Conservation (phyloP, 2,888 invertebrate genomes). For the Eudemis profundana region DNA sequence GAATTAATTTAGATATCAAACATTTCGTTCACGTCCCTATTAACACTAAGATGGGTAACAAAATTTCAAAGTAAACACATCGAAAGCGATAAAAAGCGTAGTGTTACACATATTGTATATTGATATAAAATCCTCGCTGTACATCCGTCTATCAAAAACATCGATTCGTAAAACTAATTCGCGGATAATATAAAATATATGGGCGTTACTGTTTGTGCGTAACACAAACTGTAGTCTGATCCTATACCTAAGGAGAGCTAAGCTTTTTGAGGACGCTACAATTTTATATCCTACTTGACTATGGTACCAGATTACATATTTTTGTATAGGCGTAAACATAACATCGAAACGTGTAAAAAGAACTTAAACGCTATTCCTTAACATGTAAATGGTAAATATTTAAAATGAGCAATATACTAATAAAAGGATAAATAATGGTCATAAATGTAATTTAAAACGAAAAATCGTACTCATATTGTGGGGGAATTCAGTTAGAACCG, state of each 20-base stretch:
- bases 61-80: constrained; percentile 66
- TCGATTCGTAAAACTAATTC: constrained; percentile 46
- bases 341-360: constrained; percentile 65
- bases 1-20: constrained; percentile 57
- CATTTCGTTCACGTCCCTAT: constrained; percentile 36
- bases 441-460: constrained; percentile 64
- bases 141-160: constrained; percentile 50
- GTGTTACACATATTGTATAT: constrained; percentile 44
- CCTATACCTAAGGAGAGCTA: constrained; percentile 65
- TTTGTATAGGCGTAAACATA: constrained; percentile 58
- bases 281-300: constrained; percentile 61
- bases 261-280: constrained; percentile 62
- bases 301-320: constrained; percentile 68
- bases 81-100: constrained; percentile 51
- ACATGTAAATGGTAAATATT: constrained; percentile 79
- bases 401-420: constrained; percentile 82
- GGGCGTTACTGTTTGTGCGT: constrained; percentile 71
- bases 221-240: constrained; percentile 62
- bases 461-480: constrained; percentile 58
- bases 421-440: constrained; percentile 80
- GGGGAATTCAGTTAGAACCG: constrained; percentile 61
- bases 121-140: constrained; percentile 52
- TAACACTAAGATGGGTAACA: constrained; percentile 60
- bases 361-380: constrained; percentile 76
- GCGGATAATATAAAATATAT: constrained; percentile 47